Conservation (phyloP, 2,797 vertebrate genomes). For the Steatocranus sp. region DNA sequence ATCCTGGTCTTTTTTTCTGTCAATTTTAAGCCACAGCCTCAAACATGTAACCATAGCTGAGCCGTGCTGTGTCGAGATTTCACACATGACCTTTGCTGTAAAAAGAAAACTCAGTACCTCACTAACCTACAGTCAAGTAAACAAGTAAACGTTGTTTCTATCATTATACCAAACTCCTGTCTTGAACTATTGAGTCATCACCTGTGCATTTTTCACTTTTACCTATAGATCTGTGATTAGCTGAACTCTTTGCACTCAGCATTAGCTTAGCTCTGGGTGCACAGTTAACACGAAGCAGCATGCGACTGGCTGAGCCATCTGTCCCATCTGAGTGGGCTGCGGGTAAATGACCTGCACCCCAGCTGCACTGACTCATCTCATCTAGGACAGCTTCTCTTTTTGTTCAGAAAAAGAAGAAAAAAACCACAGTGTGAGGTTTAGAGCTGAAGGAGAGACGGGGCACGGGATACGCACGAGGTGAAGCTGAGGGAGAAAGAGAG, state of each 20-base stretch:
- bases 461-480: not conserved
- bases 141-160: not conserved
- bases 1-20: not conserved
- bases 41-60: not conserved
- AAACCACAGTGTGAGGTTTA: not conserved
- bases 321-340: conserved; percentile 61
- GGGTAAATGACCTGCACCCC: conserved; percentile 72
- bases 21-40: not conserved
- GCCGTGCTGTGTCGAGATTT: not conserved
- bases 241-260: not conserved
- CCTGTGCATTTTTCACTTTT: not conserved
- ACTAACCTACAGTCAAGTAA: not conserved
- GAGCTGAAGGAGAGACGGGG: not conserved
- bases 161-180: not conserved
- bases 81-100: not conserved
- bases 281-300: conserved; percentile 51
- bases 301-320: conserved; percentile 61
- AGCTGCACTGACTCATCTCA: conserved; percentile 72
- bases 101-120: not conserved
- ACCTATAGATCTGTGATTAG: not conserved
- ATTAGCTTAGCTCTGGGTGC: conserved; percentile 38
- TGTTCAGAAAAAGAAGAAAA: conserved; percentile 41
- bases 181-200: not conserved
- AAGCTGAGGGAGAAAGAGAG: conserved; percentile 15
- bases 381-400: conserved; percentile 60